Base-by-base conservation (phyloP, 1,140 invertebrate genomes). In the Bombus haemorrhoidalis region DNA sequence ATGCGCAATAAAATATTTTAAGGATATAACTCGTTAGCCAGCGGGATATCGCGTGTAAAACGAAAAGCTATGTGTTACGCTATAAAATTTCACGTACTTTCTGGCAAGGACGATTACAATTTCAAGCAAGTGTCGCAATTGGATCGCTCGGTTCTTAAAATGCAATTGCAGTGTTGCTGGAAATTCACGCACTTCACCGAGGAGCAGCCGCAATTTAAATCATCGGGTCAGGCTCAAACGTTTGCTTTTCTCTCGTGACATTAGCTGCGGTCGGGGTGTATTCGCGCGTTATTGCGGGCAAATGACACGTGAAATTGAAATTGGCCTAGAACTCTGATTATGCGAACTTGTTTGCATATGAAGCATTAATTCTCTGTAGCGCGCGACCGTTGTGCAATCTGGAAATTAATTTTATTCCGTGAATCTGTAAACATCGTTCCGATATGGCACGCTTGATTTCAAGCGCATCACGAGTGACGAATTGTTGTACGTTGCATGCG, bases 271-370 rank as follows among this genome's bases (percentile, higher is more conserved):
- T 39, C 13, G 28, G 25, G 12, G 25, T 74, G 59, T 41, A 74
- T 41, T 68, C 57, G 59, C 59, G 28, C 39, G 62, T 83, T 83
- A 77, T 83, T 74, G 43, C 74, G 3, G 32, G 37, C 80, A 73
- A 81, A 81, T 81, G 69, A 81, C 69, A 81, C 69, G 69, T 64
- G 80, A 81, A 81, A 81, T 73, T 81, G 80, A 73, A 81, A 73
- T 74, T 62, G 73, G 53, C 39, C 69, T 73, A 32, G 80, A 81
- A 74, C 69, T 81, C 62, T 81, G 80, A 74, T 74, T 74, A 43
- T 18, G n/a, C 53, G n/a, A 34, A n/a, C 66, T 39, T 53, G 78
- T 81, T 81, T 81, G 78, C 78, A 57, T 81, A 81, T 28, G 66
- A 37, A 28, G 66, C 32, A 71, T 81, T 81, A 81, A 81, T 71